These are phyloP conservation scores for Drosophila meridiana DNA, from an alignment of 2,888 invertebrate genomes.

Conservation along the genomic window DNA sequence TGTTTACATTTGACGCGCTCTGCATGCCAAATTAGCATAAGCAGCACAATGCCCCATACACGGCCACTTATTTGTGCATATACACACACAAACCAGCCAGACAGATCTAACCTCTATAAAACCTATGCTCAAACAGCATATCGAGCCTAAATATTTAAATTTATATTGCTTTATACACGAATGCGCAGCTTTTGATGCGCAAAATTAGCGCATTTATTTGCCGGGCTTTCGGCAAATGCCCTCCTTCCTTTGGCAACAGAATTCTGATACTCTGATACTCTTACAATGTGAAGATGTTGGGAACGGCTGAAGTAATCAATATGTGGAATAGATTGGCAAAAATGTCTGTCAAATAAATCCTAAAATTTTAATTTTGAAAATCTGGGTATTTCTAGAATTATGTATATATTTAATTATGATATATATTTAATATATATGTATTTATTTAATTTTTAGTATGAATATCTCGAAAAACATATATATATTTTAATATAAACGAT, in stretches of 20 bases:
- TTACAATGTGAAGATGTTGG: neutral
- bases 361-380: too few species aligned
- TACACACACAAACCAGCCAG: neutral
- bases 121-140: neutral
- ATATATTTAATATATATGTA: too few species aligned
- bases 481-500: too few species aligned
- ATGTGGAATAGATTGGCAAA: neutral
- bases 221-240: slow-evolving; percentile 24
- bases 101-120: slow-evolving; percentile 1
- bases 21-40: slow-evolving; percentile 73
- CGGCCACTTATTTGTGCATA: neutral
- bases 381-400: too few species aligned
- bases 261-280: neutral
- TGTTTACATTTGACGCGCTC: slow-evolving; percentile 51
- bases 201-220: slow-evolving; percentile 69
- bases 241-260: neutral
- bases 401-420: too few species aligned
- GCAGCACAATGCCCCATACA: slow-evolving; percentile 26
- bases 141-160: slow-evolving; percentile 50
- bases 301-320: neutral
- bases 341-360: too few species aligned
- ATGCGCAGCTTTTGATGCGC: slow-evolving; percentile 68
- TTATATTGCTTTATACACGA: slow-evolving; percentile 66
- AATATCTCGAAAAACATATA: too few species aligned
- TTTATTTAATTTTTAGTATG: too few species aligned